Base-by-base conservation (phyloP, 2,888 invertebrate species). In the Myopa tessellatipennis region DNA sequence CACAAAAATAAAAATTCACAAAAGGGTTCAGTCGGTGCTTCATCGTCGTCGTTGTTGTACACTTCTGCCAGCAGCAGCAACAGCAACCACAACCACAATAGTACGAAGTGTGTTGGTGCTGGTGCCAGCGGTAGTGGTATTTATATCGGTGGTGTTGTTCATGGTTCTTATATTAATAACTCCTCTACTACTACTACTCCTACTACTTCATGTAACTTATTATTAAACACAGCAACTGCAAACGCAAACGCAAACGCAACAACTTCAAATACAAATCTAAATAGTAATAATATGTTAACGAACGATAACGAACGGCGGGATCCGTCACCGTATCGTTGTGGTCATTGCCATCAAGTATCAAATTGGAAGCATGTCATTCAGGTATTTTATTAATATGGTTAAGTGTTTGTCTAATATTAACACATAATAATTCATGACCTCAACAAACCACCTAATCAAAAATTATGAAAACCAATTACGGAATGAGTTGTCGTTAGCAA, bases 331-430 rank as follows among this genome's bases (percentile, higher is more conserved):
- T 92, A 92, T 87, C 93, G 94, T 87, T 94, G 94, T 90, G 94
- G 94, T 84, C 94, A 94, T 90, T 94, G 94, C 90, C 93, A 94
- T 90, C 94, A 94, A 91, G 91, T 94, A 87, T 94, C 94, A 83
- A 94, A 94, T 90, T 94, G 94, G 94, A 94, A 94, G 92, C 94
- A 94, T 91, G 94, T 94, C 87, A 94, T 94, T 90, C 94, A 94
- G 94, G 94, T 94, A 92, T 89, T 86, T 88, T 90, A 83, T 85
- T 82, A 79, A 75, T 69, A 68, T 75, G 75, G 75, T 75, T 69
- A 60, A 60, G n/a, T 69, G 58, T 75, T 63, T 76, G 70, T 76
- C 71, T 71, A 45, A n/a, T n/a, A 70, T 71, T 71, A 76, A 71
- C 76, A 71, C 50, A 68, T 18, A 52, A n/a, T 18, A 26, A 26